phyloP scores from a whole-genome alignment of 2,888 invertebrate genomes.

The Drosophila mimica region DNA sequence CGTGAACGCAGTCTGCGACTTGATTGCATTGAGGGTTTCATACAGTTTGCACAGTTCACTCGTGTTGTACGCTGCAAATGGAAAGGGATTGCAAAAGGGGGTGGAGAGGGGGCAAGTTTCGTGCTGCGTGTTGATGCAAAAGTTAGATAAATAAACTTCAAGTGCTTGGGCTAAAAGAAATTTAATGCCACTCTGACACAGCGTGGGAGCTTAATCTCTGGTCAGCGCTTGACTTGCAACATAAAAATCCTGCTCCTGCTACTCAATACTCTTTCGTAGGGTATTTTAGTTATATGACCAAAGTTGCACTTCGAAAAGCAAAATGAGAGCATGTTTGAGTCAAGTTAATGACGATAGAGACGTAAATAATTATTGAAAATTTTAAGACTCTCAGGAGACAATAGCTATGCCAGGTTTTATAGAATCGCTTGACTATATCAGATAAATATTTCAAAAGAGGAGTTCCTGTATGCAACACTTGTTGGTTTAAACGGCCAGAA shows the following conservation, averaged over 20 bases:
- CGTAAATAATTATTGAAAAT: neutral
- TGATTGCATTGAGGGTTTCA: conserved; percentile 61
- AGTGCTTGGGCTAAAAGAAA: conserved; percentile 45
- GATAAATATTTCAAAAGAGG: neutral
- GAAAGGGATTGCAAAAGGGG: no score
- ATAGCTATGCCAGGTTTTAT: no score
- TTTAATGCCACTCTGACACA: conserved; percentile 52
- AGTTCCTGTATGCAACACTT: neutral
- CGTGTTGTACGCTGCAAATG: conserved; percentile 17
- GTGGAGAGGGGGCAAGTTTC: conserved; percentile 5
- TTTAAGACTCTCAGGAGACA: neutral
- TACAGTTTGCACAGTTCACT: conserved; percentile 2
- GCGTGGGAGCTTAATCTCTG: conserved; percentile 56
- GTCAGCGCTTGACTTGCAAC: conserved; percentile 13
- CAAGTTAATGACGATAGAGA: neutral
- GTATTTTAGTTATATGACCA: neutral
- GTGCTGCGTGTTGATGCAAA: conserved; percentile 76
- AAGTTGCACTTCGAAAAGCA: neutral
- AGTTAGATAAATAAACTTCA: conserved; percentile 79
- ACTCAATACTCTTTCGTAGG: neutral
- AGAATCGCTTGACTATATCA: no score
- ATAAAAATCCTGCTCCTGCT: conserved; percentile 13
- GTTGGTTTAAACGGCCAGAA: neutral
- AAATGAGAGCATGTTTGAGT: neutral
- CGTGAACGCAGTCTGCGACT: conserved; percentile 48